phyloP scores from a whole-genome alignment of 2,113 vertebrate genomes.

The Alosa alosa region DNA sequence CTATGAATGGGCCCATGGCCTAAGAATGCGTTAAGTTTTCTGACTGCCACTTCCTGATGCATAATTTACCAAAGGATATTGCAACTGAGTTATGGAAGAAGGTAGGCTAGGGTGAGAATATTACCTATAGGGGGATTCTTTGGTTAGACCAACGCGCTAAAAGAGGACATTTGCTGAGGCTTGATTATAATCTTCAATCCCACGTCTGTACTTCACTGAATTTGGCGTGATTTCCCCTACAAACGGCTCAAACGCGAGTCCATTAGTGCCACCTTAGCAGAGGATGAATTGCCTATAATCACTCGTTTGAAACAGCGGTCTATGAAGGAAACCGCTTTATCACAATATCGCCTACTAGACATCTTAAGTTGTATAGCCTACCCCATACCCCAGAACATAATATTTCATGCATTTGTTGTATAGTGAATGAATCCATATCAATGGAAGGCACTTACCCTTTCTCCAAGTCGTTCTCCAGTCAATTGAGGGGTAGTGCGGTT shows the following conservation, averaged over 20 bases:
- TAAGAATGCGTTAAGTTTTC: background rate
- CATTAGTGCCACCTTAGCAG: background rate
- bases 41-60: background rate
- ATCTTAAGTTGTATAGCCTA: background rate
- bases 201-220: background rate
- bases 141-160: background rate
- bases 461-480: background rate
- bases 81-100: background rate
- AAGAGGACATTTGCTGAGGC: background rate
- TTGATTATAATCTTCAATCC: background rate
- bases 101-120: background rate
- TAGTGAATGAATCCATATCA: background rate
- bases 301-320: background rate
- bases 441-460: background rate
- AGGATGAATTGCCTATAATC: background rate
- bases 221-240: background rate
- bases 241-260: background rate
- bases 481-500: background rate
- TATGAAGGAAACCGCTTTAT: background rate
- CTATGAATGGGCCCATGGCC: background rate
- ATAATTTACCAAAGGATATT: background rate
- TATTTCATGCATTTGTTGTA: background rate
- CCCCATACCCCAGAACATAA: background rate
- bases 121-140: background rate
- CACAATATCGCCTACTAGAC: background rate